phyloP scores from a whole-genome alignment of 2,797 vertebrate species.

The Cryptoblepharus egeriae region DNA sequence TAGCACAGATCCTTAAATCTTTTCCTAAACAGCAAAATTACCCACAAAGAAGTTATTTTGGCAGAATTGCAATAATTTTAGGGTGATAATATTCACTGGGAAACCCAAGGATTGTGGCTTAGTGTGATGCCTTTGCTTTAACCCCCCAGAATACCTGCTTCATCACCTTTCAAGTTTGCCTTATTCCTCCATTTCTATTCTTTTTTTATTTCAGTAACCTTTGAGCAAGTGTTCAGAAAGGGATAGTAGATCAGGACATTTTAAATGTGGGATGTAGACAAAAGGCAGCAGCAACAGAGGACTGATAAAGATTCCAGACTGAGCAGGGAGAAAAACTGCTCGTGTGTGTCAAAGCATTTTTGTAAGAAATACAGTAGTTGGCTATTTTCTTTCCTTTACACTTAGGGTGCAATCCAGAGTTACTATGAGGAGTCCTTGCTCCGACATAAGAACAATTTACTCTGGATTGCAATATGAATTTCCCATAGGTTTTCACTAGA shows the following conservation, averaged over 20 bases:
- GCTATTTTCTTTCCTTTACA: neutral
- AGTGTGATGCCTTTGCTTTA: neutral
- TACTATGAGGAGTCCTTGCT: too few relatives aligned
- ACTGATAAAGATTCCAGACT: neutral
- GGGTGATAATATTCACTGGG: neutral
- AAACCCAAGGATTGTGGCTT: neutral
- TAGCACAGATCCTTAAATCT: neutral
- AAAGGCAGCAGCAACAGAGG: neutral
- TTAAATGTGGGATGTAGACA: neutral
- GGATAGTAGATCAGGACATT: too few relatives aligned
- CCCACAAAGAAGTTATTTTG: neutral
- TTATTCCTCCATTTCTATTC: neutral
- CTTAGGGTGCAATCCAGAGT: too few relatives aligned
- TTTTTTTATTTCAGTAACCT: neutral
- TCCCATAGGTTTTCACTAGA: too few relatives aligned
- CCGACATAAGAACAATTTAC: too few relatives aligned
- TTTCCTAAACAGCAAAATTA: neutral
- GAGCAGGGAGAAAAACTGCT: neutral
- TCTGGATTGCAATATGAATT: too few relatives aligned
- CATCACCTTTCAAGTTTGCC: neutral
- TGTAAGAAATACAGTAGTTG: neutral
- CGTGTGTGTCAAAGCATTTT: neutral
- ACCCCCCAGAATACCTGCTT: neutral
- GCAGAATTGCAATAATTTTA: neutral
- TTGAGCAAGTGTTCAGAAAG: neutral